phyloP scores from a whole-genome alignment of 2,888 invertebrate species.

The Plagodis dolabraria region DNA sequence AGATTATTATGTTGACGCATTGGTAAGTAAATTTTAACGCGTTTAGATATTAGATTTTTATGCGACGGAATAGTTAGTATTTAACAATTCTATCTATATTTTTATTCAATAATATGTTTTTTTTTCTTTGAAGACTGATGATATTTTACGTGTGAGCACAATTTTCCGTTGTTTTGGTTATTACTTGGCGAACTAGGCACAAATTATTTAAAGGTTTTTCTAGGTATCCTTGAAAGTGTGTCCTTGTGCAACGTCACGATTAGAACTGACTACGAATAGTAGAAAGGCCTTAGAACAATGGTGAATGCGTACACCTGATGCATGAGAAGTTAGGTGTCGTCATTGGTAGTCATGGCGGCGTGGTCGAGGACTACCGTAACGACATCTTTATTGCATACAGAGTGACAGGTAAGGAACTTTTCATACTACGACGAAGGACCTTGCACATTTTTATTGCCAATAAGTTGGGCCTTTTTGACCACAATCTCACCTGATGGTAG shows the following conservation, averaged over 20 bases:
- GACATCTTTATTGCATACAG: constrained; percentile 7
- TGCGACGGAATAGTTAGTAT: too few relatives aligned
- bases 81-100: too few relatives aligned
- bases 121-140: too few relatives aligned
- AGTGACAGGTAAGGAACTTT: constrained; percentile 4
- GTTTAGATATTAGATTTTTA: too few relatives aligned
- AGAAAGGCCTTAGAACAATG: constrained; percentile 8
- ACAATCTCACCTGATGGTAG: background rate
- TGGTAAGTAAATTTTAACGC: too few relatives aligned
- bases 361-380: constrained; percentile 2
- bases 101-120: too few relatives aligned
- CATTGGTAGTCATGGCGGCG: background rate
- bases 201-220: background rate
- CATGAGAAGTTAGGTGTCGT: constrained; percentile 5
- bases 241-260: constrained; percentile 9
- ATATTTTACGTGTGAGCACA: too few relatives aligned
- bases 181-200: too few relatives aligned
- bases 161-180: too few relatives aligned
- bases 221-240: background rate
- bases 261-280: constrained; percentile 4
- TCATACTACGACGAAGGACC: background rate
- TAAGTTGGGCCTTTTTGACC: background rate
- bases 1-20: too few relatives aligned
- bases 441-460: too few relatives aligned
- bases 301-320: constrained; percentile 6